phyloP scores from a whole-genome alignment of 2,113 vertebrate species.

The cat (Felis catus) region DNA sequence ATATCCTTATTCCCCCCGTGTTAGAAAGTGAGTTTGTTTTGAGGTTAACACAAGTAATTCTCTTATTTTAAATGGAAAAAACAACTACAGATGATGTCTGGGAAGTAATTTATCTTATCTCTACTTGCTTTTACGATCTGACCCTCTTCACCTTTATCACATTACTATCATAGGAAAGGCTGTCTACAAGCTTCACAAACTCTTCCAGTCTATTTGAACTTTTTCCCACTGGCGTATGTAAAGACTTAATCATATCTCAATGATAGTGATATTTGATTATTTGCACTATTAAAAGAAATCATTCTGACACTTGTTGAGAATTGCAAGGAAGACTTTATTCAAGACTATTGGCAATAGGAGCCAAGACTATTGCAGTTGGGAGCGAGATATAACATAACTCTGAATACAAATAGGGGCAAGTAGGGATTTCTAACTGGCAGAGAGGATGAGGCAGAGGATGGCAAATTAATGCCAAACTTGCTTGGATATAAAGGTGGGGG shows the following conservation, averaged over 20 bases:
- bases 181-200: neutral
- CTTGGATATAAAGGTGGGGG: neutral
- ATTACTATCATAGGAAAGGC: neutral
- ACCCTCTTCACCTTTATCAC: neutral
- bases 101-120: neutral
- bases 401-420: neutral
- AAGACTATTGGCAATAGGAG: neutral
- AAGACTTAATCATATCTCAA: neutral
- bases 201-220: neutral
- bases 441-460: neutral
- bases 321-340: neutral
- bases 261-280: neutral
- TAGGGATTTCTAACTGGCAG: neutral
- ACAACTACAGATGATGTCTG: neutral
- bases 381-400: neutral
- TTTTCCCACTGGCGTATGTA: neutral
- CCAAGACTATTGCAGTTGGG: neutral
- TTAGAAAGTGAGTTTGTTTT: neutral
- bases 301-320: neutral
- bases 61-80: neutral
- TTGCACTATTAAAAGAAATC: neutral
- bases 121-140: neutral
- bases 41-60: neutral
- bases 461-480: neutral
- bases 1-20: neutral